Base-by-base conservation (phyloP, 2,888 invertebrate genomes). In the Siphlonurus alternatus region DNA sequence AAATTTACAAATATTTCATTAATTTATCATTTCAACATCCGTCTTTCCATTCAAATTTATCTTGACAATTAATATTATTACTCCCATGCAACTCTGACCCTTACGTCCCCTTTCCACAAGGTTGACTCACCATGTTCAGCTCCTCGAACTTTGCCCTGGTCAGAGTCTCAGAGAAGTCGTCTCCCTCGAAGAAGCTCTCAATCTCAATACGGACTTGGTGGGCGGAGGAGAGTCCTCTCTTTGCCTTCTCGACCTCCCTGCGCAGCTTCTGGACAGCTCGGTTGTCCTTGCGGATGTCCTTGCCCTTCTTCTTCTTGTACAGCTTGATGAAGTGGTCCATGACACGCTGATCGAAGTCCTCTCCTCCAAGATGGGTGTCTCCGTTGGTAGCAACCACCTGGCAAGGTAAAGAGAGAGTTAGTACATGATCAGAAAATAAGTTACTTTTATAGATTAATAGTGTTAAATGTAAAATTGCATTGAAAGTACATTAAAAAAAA, bases 271-370 rank as follows among this genome's bases (percentile, higher is more conserved):
- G 96, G 2, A 96, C 92, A 66, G 96, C 94, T 67, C 95, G 84
- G 79, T 92, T 89, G 76, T 95, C 94, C 75, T 90, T 93, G 70
- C 95, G 85, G 76, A 96, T 91, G 75, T 97, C 95, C 79, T 95
- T 95, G 76, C 94, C 93, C 84, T 92, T 93, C 87, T 97, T 96
- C 83, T 95, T 96, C 83, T 97, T 96, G 85, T 94, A 94, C 74
- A 97, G 77, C 77, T 98, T 97, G 76, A 96, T 93, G 81, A 99
- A 98, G 79, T 99, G 95, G 72, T 98, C 96, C 94, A 97, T 95
- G 2, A 97, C 94, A 69, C 94, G 84, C 77, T 97, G 95, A 79
- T 97, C 96, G 76, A 97, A 99, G 81, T 99, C 98, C 80, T 99
- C 98, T 76, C 98, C 98, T 73, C 98, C 96, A 79, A 97, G 85